These are phyloP conservation scores for Halocynthia aurantium DNA, from an alignment of 23 tunicate genomes.

Conservation along the genomic window DNA sequence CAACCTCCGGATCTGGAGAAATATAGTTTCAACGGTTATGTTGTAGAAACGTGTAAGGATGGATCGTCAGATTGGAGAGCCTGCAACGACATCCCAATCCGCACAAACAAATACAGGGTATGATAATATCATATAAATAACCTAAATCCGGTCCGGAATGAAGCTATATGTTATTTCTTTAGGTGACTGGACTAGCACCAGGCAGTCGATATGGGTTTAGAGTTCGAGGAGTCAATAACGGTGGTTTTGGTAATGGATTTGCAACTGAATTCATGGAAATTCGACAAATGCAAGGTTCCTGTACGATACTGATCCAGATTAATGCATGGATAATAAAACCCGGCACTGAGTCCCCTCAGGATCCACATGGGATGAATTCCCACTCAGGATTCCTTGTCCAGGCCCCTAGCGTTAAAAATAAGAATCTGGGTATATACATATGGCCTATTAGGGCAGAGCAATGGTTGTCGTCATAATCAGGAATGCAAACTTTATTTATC, in stretches of 20 bases:
- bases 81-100: constrained; percentile 63
- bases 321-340: no score
- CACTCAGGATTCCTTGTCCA: no score
- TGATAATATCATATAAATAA: background rate
- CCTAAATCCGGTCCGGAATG: background rate
- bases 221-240: constrained; percentile 63
- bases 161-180: background rate
- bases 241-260: constrained; percentile 64
- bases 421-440: no score
- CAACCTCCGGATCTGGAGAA: constrained; percentile 39
- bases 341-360: no score
- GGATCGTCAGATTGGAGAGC: constrained; percentile 53
- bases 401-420: no score
- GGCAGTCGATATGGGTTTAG: constrained; percentile 78
- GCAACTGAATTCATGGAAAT: constrained; percentile 39
- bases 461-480: no score
- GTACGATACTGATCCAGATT: background rate
- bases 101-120: constrained; percentile 60
- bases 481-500: no score
- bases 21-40: constrained; percentile 58
- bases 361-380: no score
- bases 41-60: constrained; percentile 42
- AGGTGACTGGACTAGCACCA: constrained; percentile 54
- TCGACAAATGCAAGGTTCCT: constrained; percentile 64
- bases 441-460: no score